These are phyloP conservation scores for Mionectes olivaceus DNA, from an alignment of 2,797 vertebrate genomes.

Conservation along the genomic window DNA sequence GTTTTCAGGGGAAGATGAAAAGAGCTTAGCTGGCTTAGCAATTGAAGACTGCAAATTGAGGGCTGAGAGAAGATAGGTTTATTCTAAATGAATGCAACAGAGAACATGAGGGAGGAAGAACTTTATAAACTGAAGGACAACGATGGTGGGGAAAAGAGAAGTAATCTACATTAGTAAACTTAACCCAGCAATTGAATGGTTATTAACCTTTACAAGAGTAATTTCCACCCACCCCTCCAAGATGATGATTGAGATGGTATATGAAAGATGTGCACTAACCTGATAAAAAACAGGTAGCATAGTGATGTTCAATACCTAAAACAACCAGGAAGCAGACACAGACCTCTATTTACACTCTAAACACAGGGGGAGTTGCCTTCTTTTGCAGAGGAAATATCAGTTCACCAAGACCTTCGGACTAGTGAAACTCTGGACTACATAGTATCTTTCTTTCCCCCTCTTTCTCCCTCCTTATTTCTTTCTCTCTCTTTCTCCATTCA, in stretches of 20 bases:
- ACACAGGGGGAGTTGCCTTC: background rate
- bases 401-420: background rate
- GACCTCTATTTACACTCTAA: background rate
- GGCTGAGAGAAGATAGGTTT: constrained; percentile 30
- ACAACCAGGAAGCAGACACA: background rate
- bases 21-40: constrained; percentile 46
- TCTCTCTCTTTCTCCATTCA: background rate
- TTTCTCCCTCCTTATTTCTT: background rate
- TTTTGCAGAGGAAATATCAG: background rate
- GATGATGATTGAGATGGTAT: background rate
- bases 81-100: constrained; percentile 28
- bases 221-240: background rate
- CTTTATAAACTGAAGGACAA: constrained; percentile 12
- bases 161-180: background rate
- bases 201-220: background rate
- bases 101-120: background rate
- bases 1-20: background rate
- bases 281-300: background rate
- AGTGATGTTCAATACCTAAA: background rate
- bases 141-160: background rate
- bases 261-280: background rate
- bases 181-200: background rate
- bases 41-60: constrained; percentile 12
- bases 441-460: background rate
- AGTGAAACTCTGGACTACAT: background rate